Evolutionary conservation across 1,140 invertebrate genomes (phyloP).

Genomic region (Drosophila lowei): DNA sequence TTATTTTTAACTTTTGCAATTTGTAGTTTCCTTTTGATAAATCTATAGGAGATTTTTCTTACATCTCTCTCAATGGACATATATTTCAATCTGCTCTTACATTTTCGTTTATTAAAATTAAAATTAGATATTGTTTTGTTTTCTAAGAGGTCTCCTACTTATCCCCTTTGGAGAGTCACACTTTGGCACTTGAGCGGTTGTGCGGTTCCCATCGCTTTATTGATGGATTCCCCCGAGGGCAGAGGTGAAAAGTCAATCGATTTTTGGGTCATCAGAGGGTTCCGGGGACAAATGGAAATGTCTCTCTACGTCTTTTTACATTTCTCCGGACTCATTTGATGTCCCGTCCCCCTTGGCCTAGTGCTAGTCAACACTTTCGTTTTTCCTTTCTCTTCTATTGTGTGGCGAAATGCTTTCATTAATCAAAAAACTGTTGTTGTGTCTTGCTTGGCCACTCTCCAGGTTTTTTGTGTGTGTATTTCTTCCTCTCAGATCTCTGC

Average conservation of each 20-base stretch:
- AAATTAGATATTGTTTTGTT: no score
- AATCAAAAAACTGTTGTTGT: conserved; percentile 68
- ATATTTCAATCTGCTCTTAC: no score
- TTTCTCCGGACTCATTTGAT: background rate
- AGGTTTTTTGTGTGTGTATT: background rate
- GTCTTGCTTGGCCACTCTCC: conserved; percentile 20
- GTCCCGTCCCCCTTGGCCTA: background rate
- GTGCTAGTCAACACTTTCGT: conserved; percentile 73
- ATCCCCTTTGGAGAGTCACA: no score
- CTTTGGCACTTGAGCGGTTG: no score
- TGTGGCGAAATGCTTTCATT: conserved; percentile 70
- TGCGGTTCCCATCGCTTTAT: conserved; percentile 9
- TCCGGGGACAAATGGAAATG: conserved; percentile 55
- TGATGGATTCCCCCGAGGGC: conserved; percentile 16
- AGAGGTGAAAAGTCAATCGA: conserved; percentile 44
- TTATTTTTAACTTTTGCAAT: no score
- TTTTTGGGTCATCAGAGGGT: conserved; percentile 20
- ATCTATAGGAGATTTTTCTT: no score
- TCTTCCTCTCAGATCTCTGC: conserved; percentile 11
- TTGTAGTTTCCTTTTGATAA: no score
- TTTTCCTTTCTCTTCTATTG: conserved; percentile 70
- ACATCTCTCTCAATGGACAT: no score
- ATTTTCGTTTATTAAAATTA: no score
- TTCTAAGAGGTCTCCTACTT: no score
- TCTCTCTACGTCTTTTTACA: conserved; percentile 22